These are phyloP conservation scores for Manis javanica DNA, from an alignment of 2,797 vertebrate species.

Conservation along the genomic window DNA sequence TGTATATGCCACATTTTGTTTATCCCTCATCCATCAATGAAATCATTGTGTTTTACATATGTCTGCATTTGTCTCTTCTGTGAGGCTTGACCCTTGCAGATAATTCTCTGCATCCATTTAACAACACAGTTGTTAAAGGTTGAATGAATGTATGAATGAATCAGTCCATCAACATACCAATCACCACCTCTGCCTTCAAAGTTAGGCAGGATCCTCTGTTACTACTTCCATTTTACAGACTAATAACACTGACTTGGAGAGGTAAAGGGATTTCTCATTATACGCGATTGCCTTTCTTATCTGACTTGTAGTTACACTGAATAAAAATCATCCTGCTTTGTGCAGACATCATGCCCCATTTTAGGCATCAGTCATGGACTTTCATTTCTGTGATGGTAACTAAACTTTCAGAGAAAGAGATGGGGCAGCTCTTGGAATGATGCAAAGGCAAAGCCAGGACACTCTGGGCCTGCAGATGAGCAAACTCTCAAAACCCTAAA, in stretches of 20 bases:
- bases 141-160: background rate
- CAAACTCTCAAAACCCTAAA: background rate
- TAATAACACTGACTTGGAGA: background rate
- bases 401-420: background rate
- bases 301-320: background rate
- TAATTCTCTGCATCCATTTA: background rate
- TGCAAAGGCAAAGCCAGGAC: background rate
- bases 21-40: background rate
- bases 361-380: background rate
- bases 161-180: rapidly evolving
- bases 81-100: background rate
- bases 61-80: background rate
- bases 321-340: background rate
- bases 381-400: background rate
- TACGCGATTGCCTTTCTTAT: background rate
- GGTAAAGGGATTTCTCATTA: background rate
- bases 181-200: background rate
- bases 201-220: background rate
- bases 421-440: background rate
- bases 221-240: background rate
- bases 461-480: background rate
- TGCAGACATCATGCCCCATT: background rate
- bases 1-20: background rate
- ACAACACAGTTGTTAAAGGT: background rate
- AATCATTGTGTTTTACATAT: background rate